These are phyloP conservation scores for Oenanthe melanoleuca DNA, from an alignment of 2,113 vertebrate species.

Conservation along the genomic window DNA sequence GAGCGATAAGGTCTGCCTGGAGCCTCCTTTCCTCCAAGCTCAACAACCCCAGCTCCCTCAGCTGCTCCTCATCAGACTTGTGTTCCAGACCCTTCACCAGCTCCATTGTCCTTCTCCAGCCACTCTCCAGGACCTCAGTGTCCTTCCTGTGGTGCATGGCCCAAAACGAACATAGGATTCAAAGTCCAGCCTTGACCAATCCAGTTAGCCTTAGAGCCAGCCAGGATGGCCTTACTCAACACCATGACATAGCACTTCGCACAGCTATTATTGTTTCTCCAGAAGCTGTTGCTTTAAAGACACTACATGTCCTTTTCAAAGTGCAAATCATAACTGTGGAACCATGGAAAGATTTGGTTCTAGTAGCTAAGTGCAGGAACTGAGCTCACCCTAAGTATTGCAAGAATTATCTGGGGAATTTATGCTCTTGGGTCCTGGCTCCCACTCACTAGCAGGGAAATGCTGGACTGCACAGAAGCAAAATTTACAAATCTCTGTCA, in stretches of 20 bases:
- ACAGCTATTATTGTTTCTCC: neutral
- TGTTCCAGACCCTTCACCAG: neutral
- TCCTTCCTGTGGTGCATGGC: neutral
- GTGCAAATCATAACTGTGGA: slow-evolving; percentile 5
- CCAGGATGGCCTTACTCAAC: slow-evolving; percentile 9
- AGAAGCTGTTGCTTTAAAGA: slow-evolving; percentile 44
- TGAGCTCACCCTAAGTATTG: neutral
- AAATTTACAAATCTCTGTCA: slow-evolving; percentile 64
- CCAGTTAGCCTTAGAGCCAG: neutral
- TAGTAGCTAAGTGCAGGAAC: slow-evolving; percentile 28
- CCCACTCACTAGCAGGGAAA: neutral
- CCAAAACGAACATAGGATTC: neutral
- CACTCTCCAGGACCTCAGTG: neutral
- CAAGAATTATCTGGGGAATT: slow-evolving; percentile 57
- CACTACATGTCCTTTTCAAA: neutral
- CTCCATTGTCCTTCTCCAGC: neutral
- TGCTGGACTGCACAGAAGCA: neutral
- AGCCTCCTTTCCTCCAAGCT: neutral
- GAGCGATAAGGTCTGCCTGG: neutral
- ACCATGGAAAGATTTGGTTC: slow-evolving; percentile 31
- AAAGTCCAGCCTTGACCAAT: neutral
- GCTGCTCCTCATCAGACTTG: too few species aligned
- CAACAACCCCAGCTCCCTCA: neutral
- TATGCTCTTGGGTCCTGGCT: slow-evolving; percentile 22
- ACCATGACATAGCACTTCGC: neutral